Percentiles rank a stretch among this genome's conserved stretches.
phyloP scores from a whole-genome alignment of 2,797 vertebrate species.

The Hemitrygon akajei region DNA sequence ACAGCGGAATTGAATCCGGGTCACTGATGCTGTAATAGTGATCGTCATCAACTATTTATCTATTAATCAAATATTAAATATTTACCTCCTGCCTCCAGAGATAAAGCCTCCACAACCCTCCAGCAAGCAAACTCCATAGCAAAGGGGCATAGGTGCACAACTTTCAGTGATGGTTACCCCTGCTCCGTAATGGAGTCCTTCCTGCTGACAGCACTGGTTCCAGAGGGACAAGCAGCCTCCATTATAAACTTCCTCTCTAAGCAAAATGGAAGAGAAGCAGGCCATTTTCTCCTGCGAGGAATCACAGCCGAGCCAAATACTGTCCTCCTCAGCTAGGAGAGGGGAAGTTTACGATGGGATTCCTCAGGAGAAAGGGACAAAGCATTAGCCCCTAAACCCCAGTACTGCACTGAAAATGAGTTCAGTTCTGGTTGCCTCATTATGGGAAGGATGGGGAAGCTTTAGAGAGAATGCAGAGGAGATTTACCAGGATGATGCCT shows the following conservation, averaged over 20 bases:
- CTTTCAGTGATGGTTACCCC: background rate
- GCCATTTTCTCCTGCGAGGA: background rate
- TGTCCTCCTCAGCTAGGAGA: background rate
- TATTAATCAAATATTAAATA: background rate
- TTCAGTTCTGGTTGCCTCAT: no score
- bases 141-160: background rate
- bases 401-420: background rate
- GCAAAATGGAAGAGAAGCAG: no score
- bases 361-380: background rate
- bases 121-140: no score
- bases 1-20: no score
- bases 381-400: background rate
- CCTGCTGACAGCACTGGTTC: background rate
- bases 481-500: no score
- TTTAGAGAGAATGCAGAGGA: no score
- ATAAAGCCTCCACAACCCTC: no score
- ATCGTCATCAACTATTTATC: no score
- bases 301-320: background rate
- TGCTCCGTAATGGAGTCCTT: background rate
- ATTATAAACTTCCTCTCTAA: no score
- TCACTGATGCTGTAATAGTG: no score
- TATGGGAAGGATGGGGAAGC: no score
- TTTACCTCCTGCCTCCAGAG: background rate
- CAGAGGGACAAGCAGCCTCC: no score
- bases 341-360: background rate